phyloP scores from a whole-genome alignment of 2,888 invertebrate species.

The Xylocampa areola region DNA sequence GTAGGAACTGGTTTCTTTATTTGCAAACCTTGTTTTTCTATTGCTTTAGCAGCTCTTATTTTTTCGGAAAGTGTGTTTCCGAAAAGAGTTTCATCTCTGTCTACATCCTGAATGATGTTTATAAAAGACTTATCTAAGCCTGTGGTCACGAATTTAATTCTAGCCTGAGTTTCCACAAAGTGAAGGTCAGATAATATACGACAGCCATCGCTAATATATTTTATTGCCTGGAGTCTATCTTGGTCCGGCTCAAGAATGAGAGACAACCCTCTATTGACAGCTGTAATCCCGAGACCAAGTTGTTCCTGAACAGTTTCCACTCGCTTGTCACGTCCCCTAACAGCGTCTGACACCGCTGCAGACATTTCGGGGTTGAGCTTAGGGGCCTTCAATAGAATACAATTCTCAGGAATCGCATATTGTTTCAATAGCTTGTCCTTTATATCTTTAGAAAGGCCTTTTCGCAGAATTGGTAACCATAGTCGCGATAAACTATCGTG shows the following conservation, averaged over 20 bases:
- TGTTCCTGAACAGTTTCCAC: not conserved
- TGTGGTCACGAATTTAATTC: slow-evolving; percentile 37
- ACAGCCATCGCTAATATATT: not conserved
- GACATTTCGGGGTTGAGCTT: too few species aligned
- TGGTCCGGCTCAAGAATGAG: not conserved
- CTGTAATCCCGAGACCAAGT: too few species aligned
- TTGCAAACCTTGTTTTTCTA: slow-evolving; percentile 18
- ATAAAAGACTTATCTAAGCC: too few species aligned
- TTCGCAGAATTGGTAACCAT: too few species aligned
- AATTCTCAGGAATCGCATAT: too few species aligned
- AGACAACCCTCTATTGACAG: too few species aligned
- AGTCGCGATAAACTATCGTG: not conserved
- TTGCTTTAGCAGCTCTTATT: slow-evolving; percentile 19
- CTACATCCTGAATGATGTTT: slow-evolving; percentile 19
- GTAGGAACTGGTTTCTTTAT: slow-evolving; percentile 13
- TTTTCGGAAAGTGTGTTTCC: slow-evolving; percentile 24
- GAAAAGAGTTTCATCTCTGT: slow-evolving; percentile 47
- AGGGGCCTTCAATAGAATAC: too few species aligned
- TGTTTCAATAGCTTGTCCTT: too few species aligned
- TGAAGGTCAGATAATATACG: not conserved
- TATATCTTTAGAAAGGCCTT: too few species aligned
- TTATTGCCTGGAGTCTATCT: not conserved
- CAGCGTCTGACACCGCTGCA: not conserved
- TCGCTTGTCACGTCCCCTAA: not conserved
- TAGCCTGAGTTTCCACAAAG: slow-evolving; percentile 13